Conservation (phyloP, 2,797 vertebrate genomes). For the Tokudaia muenninki region DNA sequence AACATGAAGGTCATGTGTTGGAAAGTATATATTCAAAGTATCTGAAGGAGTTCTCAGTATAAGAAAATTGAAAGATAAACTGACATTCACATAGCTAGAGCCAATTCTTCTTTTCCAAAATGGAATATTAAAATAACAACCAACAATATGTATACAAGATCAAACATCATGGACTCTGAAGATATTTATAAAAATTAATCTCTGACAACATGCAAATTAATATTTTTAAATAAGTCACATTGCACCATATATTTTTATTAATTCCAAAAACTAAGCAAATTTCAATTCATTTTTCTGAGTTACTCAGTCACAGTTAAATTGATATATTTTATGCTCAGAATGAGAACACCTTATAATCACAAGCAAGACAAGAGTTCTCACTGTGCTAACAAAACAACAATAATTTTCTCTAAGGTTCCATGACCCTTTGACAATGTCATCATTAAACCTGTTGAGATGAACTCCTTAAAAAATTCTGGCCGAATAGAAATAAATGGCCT, state of each 20-base stretch:
- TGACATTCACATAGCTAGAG: constrained; percentile 43
- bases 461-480: constrained; percentile 18
- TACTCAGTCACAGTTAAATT: constrained; percentile 46
- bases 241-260: constrained; percentile 42
- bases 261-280: constrained; percentile 20
- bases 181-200: constrained; percentile 45
- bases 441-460: background rate
- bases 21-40: background rate
- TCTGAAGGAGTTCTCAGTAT: background rate
- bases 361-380: constrained; percentile 26
- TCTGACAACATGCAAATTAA: constrained; percentile 37
- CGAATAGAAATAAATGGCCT: constrained; percentile 38
- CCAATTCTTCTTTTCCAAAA: constrained; percentile 42
- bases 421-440: constrained; percentile 11
- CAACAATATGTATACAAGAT: background rate
- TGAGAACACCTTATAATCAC: constrained; percentile 9
- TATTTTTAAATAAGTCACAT: constrained; percentile 30
- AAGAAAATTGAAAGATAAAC: constrained; percentile 34
- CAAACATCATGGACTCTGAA: constrained; percentile 54
- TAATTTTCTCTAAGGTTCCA: constrained; percentile 17
- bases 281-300: constrained; percentile 58
- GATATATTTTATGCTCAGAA: constrained; percentile 11
- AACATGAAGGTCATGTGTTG: background rate
- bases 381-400: constrained; percentile 50
- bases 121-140: constrained; percentile 61